Evolutionary conservation across 2,888 invertebrate species (phyloP), one percentile per base, ranked within the genome.

Genomic region (Eristalis arbustorum): DNA sequence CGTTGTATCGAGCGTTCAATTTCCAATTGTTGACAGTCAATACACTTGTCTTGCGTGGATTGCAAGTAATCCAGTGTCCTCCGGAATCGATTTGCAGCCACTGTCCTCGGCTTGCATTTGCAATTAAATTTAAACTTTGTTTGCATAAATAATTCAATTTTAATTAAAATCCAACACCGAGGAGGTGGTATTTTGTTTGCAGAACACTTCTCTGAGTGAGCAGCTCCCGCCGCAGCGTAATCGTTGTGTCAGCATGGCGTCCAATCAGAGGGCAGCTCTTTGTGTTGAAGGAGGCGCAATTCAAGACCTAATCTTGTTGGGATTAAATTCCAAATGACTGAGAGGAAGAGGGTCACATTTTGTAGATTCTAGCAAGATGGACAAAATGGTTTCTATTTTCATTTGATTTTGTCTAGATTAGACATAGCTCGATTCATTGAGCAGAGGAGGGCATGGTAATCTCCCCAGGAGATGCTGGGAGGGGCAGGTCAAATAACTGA

Each of bases 101-200:
- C 68, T 49, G 64, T 63, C 23, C 23, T n/a, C 59, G 25, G 31
- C n/a, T 69, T 25, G 69, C 18, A 69, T 66, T 72, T 57, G 71
- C 59, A 78, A 69, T 77, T 77, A 62, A 77, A 69, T 63, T 42
- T 40, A 28, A 56, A 56, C 63, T 49, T 73, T 73, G 73, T 80
- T 80, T 72, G 68, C 73, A 80, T 80, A 80, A 80, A 80, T 80
- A 73, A 80, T 80, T 79, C 72, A 72, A 67, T 79, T 79, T 79
- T 79, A 79, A 79, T 79, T 79, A 72, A 79, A 79, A 79, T 72
- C 72, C 72, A 72, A 72, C 72, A 71, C 71, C 63, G 13, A 77
- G 63, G 62, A 68, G 69, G 69, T 72, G 72, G 67, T 37, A 67
- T 59, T 66, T 72, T 79, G 79, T 79, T 79, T 79, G 25, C 25